Base-by-base conservation (phyloP, 2,797 vertebrate species). In the Notamacropus eugenii region DNA sequence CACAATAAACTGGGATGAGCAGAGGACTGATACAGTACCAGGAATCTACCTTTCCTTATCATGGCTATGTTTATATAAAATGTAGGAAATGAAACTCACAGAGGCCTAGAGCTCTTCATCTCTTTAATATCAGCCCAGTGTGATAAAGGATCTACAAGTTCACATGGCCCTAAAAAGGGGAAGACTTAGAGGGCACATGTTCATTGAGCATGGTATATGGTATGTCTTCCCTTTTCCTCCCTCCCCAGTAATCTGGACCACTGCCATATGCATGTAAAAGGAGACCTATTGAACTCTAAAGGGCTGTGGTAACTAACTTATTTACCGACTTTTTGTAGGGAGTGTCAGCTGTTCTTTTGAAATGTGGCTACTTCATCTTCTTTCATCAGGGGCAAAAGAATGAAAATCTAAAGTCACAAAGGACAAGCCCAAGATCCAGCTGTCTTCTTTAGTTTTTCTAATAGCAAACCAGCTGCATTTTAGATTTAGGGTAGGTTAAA, bases 331-430 rank as follows among this genome's bases (percentile, higher is more conserved):
- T 96, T 96, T 95, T 87, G 58, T 24, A 96, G 59, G 96, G 52
- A 92, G 46, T 94, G 93, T 96, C 46, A 96, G 97, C 90, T 59
- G 93, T 91, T 95, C 96, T 97, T 97, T 96, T 94, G 94, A 97
- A 97, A 93, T 97, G 13, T 95, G 96, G 62, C 95, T 91, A 93
- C 94, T 97, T 87, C 91, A 56, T 98, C 98, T 98, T 62, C 54
- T 91, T 97, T 94, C 90, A 34, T 96, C 58, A 58, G 5, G 55
- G 87, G 93, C 90, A 92, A 27, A 93, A 94, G 94, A 93, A 97
- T 97, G 97, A 97, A 95, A 97, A 97, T 96, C 96, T 31, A 58
- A 96, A 93, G 92, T 97, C 96, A 98, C 96, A 96, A 97, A 95
- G 55, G 56, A 94, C 95, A 82, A 82, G 82, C 12, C 95, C 91